These are phyloP conservation scores for Rhynchomys soricoides DNA, from an alignment of 2,113 vertebrate genomes.

Conservation along the genomic window DNA sequence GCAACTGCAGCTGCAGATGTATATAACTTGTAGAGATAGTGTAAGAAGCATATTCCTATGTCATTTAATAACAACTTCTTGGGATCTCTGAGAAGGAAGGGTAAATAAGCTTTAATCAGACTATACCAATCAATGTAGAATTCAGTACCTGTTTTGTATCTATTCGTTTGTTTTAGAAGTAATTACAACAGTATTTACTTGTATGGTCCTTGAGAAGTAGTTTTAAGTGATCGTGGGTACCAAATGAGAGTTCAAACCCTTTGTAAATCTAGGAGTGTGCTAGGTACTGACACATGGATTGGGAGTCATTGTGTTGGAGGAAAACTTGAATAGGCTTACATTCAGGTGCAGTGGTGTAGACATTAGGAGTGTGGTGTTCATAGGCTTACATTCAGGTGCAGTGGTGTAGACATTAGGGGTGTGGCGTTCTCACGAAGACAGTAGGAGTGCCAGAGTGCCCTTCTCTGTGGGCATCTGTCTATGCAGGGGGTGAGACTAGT, in stretches of 20 bases:
- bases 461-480: not conserved
- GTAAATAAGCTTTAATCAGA: not conserved
- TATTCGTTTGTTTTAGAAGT: conserved; percentile 42
- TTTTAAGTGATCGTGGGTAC: not conserved
- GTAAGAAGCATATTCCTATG: not conserved
- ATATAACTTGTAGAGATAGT: not conserved
- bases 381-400: not conserved
- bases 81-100: not conserved
- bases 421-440: not conserved
- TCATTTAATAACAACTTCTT: not conserved
- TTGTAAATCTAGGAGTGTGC: not conserved
- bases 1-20: not conserved
- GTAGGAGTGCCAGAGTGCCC: not conserved
- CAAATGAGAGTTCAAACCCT: conserved; percentile 22
- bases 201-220: conserved; percentile 35
- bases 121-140: not conserved
- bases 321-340: not conserved
- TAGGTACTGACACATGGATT: not conserved
- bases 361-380: not conserved
- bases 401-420: conserved; percentile 7
- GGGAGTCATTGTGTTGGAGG: not conserved
- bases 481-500: not conserved
- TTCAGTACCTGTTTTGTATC: conserved; percentile 15
- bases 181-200: not conserved
- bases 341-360: not conserved